These are phyloP conservation scores for Podotricha telesiphe DNA, from an alignment of 2,888 invertebrate species.

Conservation along the genomic window DNA sequence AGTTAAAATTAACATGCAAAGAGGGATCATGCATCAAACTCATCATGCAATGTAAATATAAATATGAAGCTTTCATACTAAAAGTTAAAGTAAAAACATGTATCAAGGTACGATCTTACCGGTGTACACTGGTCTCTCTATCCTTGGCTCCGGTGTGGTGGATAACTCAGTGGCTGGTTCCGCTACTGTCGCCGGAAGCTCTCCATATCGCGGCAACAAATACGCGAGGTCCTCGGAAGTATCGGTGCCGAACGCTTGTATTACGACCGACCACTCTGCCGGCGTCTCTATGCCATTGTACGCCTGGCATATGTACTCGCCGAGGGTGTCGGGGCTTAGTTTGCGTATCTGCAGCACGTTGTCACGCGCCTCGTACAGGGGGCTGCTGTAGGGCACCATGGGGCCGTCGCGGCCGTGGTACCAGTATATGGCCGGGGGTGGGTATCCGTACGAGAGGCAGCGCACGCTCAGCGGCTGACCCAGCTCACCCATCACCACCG, in stretches of 20 bases:
- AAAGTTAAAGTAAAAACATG: background rate
- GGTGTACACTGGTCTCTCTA: slow-evolving; percentile 57
- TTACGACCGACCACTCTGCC: slow-evolving; percentile 89
- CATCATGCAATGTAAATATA: slow-evolving; percentile 5
- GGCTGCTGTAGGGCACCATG: slow-evolving; percentile 88
- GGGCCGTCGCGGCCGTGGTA: slow-evolving; percentile 89
- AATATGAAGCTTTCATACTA: background rate
- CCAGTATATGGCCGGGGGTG: slow-evolving; percentile 91
- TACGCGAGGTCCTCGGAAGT: slow-evolving; percentile 57
- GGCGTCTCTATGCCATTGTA: slow-evolving; percentile 92
- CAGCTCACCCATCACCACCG: slow-evolving; percentile 87
- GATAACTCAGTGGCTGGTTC: slow-evolving; percentile 45
- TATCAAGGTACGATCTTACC: slow-evolving; percentile 61
- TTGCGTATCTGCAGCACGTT: slow-evolving; percentile 89
- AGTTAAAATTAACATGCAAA: slow-evolving; percentile 5
- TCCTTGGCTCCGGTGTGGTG: slow-evolving; percentile 49
- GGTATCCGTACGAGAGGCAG: slow-evolving; percentile 93
- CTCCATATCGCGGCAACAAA: slow-evolving; percentile 51
- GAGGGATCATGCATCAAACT: slow-evolving; percentile 12
- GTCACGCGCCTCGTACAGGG: slow-evolving; percentile 88
- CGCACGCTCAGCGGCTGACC: slow-evolving; percentile 88
- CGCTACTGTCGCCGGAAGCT: slow-evolving; percentile 45
- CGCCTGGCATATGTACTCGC: slow-evolving; percentile 94
- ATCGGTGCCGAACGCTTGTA: slow-evolving; percentile 89
- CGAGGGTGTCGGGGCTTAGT: slow-evolving; percentile 88